phyloP scores from a whole-genome alignment of 2,113 vertebrate species.

The Acinonyx jubatus region DNA sequence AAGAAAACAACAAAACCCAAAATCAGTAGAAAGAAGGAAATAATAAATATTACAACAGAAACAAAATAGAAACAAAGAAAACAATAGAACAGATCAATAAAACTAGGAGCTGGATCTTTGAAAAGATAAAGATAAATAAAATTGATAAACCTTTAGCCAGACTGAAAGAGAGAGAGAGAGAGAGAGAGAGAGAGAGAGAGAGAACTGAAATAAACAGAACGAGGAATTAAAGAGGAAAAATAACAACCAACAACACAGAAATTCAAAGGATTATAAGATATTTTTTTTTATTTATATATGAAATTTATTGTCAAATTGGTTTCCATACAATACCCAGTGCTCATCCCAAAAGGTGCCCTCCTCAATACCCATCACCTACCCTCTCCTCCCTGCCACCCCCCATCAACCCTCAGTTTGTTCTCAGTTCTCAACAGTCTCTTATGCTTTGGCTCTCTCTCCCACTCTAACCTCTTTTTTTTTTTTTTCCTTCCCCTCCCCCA shows the following conservation, averaged over 20 bases:
- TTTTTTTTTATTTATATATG: too few relatives aligned
- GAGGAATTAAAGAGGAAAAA: background rate
- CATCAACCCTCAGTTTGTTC: too few relatives aligned
- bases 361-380: too few relatives aligned
- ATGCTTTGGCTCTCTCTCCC: too few relatives aligned
- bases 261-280: background rate
- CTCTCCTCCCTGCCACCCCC: too few relatives aligned
- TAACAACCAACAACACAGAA: background rate
- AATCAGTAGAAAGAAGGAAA: background rate
- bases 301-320: too few relatives aligned
- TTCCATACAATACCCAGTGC: too few relatives aligned
- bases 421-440: too few relatives aligned
- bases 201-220: background rate
- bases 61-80: background rate
- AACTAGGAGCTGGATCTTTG: background rate
- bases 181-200: too few relatives aligned
- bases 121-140: background rate
- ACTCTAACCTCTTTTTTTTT: too few relatives aligned
- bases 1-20: background rate
- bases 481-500: too few relatives aligned
- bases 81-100: background rate
- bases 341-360: too few relatives aligned
- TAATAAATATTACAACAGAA: background rate
- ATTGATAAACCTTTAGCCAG: background rate
- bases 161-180: background rate